Conservation (phyloP, 2,888 invertebrate species). For the Diarsia brunnea region DNA sequence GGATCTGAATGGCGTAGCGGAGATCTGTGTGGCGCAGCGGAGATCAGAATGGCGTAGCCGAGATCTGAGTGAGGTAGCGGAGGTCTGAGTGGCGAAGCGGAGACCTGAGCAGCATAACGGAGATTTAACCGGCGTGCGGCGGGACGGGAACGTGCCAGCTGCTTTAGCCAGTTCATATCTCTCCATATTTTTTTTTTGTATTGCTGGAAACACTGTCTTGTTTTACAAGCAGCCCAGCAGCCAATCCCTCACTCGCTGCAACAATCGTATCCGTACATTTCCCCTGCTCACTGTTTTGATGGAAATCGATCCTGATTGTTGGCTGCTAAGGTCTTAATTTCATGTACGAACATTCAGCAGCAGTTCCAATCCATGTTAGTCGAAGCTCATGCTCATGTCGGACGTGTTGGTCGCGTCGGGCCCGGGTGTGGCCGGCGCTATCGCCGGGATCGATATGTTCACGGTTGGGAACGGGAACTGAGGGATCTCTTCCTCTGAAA, state of each 20-base stretch:
- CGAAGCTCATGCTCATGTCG: constrained; percentile 90
- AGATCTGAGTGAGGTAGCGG: no score
- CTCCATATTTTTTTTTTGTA: no score
- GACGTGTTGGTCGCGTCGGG: constrained; percentile 80
- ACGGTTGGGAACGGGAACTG: constrained; percentile 87
- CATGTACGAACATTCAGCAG: not conserved
- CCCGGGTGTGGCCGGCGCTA: constrained; percentile 59
- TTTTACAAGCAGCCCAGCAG: no score
- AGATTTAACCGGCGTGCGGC: no score
- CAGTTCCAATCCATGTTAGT: constrained; percentile 65
- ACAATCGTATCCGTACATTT: not conserved
- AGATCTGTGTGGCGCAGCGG: no score
- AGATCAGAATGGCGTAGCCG: no score
- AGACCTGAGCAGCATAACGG: no score
- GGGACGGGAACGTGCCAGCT: no score
- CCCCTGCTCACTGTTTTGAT: not conserved
- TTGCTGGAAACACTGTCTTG: no score
- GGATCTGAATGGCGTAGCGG: no score
- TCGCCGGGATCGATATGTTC: constrained; percentile 72
- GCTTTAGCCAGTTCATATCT: not conserved
- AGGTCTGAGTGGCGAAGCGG: no score
- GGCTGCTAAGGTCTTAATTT: not conserved
- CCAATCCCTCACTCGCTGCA: no score
- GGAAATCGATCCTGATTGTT: not conserved
- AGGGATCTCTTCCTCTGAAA: constrained; percentile 87